Conservation (phyloP, 1,140 invertebrate species). For the Drosophila dunni region DNA sequence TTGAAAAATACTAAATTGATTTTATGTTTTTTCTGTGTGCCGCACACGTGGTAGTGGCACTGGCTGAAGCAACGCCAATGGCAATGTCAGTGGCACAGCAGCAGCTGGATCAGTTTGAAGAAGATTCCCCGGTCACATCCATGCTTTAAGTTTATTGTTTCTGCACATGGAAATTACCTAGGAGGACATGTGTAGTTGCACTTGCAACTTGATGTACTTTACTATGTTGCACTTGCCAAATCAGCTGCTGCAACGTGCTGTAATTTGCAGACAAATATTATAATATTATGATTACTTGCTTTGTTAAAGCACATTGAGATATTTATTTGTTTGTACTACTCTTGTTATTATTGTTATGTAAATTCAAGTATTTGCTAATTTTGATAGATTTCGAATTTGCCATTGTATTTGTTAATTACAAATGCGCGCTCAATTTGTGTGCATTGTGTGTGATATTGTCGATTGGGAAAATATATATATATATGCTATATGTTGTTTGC, state of each 20-base stretch:
- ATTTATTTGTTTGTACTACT: neutral
- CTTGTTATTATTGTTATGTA: neutral
- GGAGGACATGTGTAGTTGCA: slow-evolving; percentile 15
- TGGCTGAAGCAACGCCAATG: neutral
- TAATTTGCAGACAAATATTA: slow-evolving; percentile 1
- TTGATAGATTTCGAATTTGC: slow-evolving; percentile 8
- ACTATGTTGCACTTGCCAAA: slow-evolving; percentile 37
- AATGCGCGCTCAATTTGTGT: slow-evolving; percentile 13
- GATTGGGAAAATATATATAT: neutral
- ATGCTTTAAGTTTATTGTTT: slow-evolving; percentile 15
- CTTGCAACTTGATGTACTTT: slow-evolving; percentile 10
- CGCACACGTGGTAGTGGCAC: neutral
- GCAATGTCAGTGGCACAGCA: neutral
- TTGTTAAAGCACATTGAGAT: neutral
- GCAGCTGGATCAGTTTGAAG: slow-evolving; percentile 3
- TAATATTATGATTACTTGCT: neutral
- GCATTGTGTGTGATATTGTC: slow-evolving; percentile 4
- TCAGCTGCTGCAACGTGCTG: slow-evolving; percentile 8
- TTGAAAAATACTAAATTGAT: slow-evolving; percentile 77
- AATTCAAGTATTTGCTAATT: slow-evolving; percentile 3
- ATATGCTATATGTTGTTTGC: slow-evolving; percentile 25
- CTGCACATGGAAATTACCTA: slow-evolving; percentile 36
- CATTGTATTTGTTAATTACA: slow-evolving; percentile 38
- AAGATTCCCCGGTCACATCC: slow-evolving; percentile 6
- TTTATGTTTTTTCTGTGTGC: slow-evolving; percentile 47